Conservation (phyloP, 2,888 invertebrate species). For the Dimorphilus gyrociliatus region DNA sequence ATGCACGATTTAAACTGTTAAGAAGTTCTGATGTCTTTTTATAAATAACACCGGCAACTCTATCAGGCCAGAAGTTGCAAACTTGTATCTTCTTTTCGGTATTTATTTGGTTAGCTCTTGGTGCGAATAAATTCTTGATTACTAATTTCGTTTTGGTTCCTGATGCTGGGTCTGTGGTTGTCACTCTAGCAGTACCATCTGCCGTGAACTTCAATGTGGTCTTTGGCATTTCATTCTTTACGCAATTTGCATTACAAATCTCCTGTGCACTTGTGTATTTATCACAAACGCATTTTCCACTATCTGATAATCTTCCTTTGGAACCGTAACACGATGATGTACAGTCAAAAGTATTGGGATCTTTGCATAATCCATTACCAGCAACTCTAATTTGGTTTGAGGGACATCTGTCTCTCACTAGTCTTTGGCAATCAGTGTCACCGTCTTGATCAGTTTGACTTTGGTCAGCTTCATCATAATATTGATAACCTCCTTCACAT, state of each 20-base stretch:
- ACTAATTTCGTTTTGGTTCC: slow-evolving; percentile 11
- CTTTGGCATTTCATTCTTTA: slow-evolving; percentile 12
- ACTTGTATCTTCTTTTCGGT: slow-evolving; percentile 11
- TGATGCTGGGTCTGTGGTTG: slow-evolving; percentile 14
- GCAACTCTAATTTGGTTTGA: slow-evolving; percentile 15
- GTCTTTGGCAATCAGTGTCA: slow-evolving; percentile 22
- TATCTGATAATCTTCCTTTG: slow-evolving; percentile 12
- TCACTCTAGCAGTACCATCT: slow-evolving; percentile 15
- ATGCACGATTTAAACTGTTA: too few relatives aligned
- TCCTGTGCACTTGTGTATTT: slow-evolving; percentile 15
- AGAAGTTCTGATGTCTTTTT: slow-evolving; percentile 11
- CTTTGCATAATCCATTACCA: slow-evolving; percentile 14
- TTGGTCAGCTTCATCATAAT: slow-evolving; percentile 20
- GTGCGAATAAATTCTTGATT: slow-evolving; percentile 5
- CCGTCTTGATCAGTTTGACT: slow-evolving; percentile 13
- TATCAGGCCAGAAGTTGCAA: slow-evolving; percentile 15
- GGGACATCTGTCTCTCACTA: slow-evolving; percentile 18
- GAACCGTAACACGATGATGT: slow-evolving; percentile 11
- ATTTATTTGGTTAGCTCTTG: slow-evolving; percentile 6
- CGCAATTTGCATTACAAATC: slow-evolving; percentile 21
- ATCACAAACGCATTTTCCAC: slow-evolving; percentile 19
- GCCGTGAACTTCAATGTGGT: slow-evolving; percentile 10
- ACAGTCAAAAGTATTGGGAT: slow-evolving; percentile 17
- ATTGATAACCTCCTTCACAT: slow-evolving; percentile 22
- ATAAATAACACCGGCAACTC: slow-evolving; percentile 15